Conservation (phyloP, 1,140 invertebrate species). For the Chlorops oryzae region DNA sequence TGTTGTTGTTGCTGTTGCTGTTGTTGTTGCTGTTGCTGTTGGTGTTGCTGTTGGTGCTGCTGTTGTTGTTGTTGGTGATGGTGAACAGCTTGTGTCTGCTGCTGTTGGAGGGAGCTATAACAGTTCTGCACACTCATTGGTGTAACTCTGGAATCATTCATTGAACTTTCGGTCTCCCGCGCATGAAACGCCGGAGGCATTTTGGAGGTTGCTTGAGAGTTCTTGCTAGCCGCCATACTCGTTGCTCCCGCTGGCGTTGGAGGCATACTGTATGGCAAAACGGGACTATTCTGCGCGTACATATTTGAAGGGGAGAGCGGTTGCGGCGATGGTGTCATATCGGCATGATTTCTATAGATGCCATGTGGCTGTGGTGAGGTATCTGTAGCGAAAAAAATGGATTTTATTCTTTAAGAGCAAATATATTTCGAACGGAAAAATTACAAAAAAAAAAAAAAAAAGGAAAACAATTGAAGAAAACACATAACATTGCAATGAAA, state of each 20-base stretch:
- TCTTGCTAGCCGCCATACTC: conserved; percentile 14
- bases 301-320: conserved; percentile 40
- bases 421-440: too few species aligned
- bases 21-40: conserved; percentile 19
- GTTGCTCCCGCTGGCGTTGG: neutral
- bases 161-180: conserved; percentile 27
- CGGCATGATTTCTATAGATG: conserved; percentile 33
- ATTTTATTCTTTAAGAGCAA: too few species aligned
- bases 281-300: conserved; percentile 37
- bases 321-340: conserved; percentile 42
- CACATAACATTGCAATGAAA: too few species aligned
- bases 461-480: too few species aligned
- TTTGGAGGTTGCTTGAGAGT: conserved; percentile 17
- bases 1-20: conserved; percentile 25
- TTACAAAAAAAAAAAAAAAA: too few species aligned
- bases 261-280: conserved; percentile 39
- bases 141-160: conserved; percentile 9
- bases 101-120: too few species aligned
- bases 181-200: conserved; percentile 15
- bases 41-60: too few species aligned
- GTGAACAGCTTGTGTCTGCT: too few species aligned
- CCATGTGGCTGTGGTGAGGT: conserved; percentile 41
- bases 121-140: too few species aligned
- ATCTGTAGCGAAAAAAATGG: too few species aligned
- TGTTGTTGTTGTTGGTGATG: conserved; percentile 10